phyloP scores from a whole-genome alignment of 2,113 vertebrate species.

The Sminthopsis crassicaudata region DNA sequence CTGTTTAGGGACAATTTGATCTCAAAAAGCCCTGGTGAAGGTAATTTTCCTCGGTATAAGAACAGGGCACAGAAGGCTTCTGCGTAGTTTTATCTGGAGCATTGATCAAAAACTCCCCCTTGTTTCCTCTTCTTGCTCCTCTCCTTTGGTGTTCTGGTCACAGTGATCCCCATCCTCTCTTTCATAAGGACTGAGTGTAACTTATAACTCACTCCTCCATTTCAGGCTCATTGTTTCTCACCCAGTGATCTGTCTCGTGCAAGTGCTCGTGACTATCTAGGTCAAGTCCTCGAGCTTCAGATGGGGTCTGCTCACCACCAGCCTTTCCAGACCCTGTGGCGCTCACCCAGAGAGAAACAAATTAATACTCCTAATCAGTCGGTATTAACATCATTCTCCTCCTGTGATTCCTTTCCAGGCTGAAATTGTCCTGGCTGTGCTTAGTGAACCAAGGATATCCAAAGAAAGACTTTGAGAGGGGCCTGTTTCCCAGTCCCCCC shows the following conservation, averaged over 20 bases:
- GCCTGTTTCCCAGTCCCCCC: not conserved
- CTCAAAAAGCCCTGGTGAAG: not conserved
- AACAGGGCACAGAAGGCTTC: not conserved
- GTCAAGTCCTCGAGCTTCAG: not conserved
- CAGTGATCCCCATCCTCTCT: not conserved
- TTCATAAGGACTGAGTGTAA: not conserved
- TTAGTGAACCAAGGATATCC: not conserved
- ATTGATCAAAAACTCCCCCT: not conserved
- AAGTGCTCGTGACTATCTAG: conserved; percentile 1
- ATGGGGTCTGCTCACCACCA: not conserved
- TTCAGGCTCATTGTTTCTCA: not conserved
- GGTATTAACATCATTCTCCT: not conserved
- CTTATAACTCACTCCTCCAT: not conserved
- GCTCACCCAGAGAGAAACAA: not conserved
- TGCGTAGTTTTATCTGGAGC: not conserved
- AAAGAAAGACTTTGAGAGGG: not conserved
- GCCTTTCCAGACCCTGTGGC: not conserved
- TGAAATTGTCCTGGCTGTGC: not conserved
- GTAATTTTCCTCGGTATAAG: not conserved
- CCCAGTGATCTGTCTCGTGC: not conserved
- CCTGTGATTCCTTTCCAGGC: not conserved
- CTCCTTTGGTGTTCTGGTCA: not conserved
- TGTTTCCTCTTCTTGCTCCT: not conserved
- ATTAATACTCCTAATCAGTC: not conserved
- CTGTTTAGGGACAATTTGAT: not conserved